phyloP scores from a whole-genome alignment of 2,797 vertebrate genomes.

The Manis javanica region DNA sequence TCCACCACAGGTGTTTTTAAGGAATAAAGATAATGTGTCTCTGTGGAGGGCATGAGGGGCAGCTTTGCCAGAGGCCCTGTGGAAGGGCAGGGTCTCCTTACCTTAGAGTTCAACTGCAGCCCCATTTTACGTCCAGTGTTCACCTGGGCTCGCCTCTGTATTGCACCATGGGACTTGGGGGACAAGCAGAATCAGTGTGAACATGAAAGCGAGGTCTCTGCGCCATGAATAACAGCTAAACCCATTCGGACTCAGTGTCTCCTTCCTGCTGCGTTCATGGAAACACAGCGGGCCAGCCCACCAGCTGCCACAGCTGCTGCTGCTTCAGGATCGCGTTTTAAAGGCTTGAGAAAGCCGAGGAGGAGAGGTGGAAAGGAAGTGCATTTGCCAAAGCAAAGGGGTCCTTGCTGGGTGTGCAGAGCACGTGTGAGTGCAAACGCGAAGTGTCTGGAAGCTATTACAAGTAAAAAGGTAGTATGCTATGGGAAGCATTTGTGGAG shows the following conservation, averaged over 20 bases:
- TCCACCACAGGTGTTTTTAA: not conserved
- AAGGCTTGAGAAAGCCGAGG: not conserved
- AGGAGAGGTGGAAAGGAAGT: not conserved
- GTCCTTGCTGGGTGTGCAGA: not conserved
- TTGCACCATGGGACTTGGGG: no score
- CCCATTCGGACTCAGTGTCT: not conserved
- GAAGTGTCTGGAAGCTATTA: not conserved
- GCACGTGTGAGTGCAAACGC: no score
- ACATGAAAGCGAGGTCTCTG: not conserved
- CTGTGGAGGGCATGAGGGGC: not conserved
- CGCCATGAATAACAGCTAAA: not conserved
- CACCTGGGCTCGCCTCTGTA: not conserved
- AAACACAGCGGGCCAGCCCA: not conserved
- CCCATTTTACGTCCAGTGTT: fast-evolving
- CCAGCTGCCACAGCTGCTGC: not conserved
- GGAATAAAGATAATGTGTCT: not conserved
- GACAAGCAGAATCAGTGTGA: no score
- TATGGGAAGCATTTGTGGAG: not conserved
- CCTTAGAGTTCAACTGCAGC: not conserved
- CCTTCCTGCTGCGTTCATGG: not conserved
- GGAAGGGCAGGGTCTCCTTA: not conserved
- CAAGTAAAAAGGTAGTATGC: not conserved
- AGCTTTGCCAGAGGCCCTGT: not conserved
- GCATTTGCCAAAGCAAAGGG: not conserved
- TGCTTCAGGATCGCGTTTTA: not conserved